Percentiles rank a stretch among this genome's conserved stretches.
Evolutionary conservation across 2,113 vertebrate genomes (phyloP).

Genomic region (Rhinogobius similis): DNA sequence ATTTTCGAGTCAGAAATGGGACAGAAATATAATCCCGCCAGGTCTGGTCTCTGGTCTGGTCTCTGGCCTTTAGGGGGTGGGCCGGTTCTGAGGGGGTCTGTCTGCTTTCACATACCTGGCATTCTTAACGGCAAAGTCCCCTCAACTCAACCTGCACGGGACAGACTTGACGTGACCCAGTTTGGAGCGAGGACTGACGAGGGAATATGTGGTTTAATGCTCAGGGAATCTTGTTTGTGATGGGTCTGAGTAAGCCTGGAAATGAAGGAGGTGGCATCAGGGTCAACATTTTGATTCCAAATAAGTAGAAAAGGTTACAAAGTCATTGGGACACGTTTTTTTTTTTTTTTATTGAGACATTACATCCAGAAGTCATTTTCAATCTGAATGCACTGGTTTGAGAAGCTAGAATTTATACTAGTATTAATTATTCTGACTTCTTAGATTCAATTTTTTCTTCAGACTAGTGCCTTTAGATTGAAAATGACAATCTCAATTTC

Average conservation of each 20-base stretch:
- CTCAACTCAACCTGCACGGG: neutral
- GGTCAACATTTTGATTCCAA: neutral
- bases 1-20: slow-evolving; percentile 46
- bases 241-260: neutral
- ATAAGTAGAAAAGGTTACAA: too few species aligned
- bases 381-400: too few species aligned
- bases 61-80: neutral
- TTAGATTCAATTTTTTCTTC: too few species aligned
- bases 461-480: too few species aligned
- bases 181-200: neutral
- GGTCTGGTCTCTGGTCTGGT: neutral
- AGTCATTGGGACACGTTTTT: too few species aligned
- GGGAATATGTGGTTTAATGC: neutral
- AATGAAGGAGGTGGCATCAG: neutral
- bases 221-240: neutral
- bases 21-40: slow-evolving; percentile 48
- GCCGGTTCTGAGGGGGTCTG: neutral
- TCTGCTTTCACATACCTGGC: slow-evolving; percentile 48
- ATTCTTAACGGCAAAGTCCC: slow-evolving; percentile 44
- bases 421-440: too few species aligned
- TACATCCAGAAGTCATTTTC: too few species aligned
- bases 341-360: too few species aligned
- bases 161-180: neutral
- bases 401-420: too few species aligned
- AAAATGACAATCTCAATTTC: too few species aligned